Evolutionary conservation across 2,113 vertebrate genomes (phyloP), one percentile per base, ranked within the genome.

Genomic region (Corydoras sp.): DNA sequence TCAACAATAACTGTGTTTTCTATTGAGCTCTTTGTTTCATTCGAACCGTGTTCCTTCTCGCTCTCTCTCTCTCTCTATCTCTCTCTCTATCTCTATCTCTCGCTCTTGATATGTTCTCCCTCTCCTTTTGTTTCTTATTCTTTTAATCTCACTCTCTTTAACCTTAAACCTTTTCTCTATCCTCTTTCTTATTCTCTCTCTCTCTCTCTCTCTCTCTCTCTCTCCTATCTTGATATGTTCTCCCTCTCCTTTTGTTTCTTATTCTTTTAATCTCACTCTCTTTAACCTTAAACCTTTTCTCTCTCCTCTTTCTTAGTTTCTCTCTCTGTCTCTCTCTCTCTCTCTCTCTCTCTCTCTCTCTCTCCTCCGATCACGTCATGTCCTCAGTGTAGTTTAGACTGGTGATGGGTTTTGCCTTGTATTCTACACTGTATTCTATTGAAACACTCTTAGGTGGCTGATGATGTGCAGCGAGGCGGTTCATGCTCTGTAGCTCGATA

Each of bases 351-450:
- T 58, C n/a, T 54, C 63, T 18, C 2, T 12, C 32, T 3, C 9
- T n/a, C 51, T 51, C 62, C 49, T 61, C 7, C 48, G 10, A 4
- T 63, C 59, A 75, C 76, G 74, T 76, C 64, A 59, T 68, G 75
- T 82, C 73, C 64, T 77, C 82, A 62, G 74, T 85, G 90, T 95
- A 91, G 90, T 90, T 88, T 93, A 91, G 89, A 89, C 88, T 87
- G 87, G 87, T 87, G 84, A 83, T 92, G 89, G 83, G 83, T 82
- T 90, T 91, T 91, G 90, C 92, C 89, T 92, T 92, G 90, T 93
- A 90, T 91, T 69, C 13, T 89, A 91, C 90, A 89, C 89, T 93
- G 92, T 95, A 92, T 88, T 90, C 91, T 92, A 91, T 93, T 86
- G 80, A 85, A 69, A 85, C 78, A 80, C 83, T 85, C 81, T 85